Evolutionary conservation across 1,140 invertebrate genomes (phyloP).

Genomic region (Ceratitis capitata): DNA sequence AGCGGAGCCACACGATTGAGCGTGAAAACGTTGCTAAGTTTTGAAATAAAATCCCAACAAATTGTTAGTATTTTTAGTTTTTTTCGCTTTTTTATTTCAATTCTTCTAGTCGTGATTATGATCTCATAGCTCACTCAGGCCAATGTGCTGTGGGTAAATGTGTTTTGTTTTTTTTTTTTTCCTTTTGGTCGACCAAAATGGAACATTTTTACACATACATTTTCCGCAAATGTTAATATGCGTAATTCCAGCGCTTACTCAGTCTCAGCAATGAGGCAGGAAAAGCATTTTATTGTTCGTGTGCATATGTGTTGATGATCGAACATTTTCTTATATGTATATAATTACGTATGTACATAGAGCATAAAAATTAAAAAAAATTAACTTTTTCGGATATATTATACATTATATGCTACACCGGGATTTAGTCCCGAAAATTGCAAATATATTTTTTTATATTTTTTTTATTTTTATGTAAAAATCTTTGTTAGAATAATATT

Average conservation of each 20-base stretch:
- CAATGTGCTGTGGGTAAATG: neutral
- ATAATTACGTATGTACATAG: neutral
- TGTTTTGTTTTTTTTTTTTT: neutral
- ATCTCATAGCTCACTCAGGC: neutral
- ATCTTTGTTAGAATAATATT: too few relatives aligned
- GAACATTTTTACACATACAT: neutral
- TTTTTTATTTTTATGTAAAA: too few relatives aligned
- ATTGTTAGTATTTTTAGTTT: neutral
- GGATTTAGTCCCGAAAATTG: too few relatives aligned
- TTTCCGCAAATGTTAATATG: neutral
- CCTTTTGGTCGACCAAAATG: neutral
- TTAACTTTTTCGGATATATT: too few relatives aligned
- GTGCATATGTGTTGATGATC: neutral
- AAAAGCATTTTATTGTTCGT: neutral
- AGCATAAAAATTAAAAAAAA: neutral
- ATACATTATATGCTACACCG: too few relatives aligned
- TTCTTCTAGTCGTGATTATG: neutral
- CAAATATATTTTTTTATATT: too few relatives aligned
- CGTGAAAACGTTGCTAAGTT: neutral
- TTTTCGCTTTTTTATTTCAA: neutral
- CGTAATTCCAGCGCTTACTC: constrained; percentile 16
- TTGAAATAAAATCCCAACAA: neutral
- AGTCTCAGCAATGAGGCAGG: neutral
- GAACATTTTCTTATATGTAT: neutral
- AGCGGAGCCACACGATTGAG: neutral